Base-by-base conservation (phyloP, 2,797 vertebrate genomes). In the Brachyalestes nurse region DNA sequence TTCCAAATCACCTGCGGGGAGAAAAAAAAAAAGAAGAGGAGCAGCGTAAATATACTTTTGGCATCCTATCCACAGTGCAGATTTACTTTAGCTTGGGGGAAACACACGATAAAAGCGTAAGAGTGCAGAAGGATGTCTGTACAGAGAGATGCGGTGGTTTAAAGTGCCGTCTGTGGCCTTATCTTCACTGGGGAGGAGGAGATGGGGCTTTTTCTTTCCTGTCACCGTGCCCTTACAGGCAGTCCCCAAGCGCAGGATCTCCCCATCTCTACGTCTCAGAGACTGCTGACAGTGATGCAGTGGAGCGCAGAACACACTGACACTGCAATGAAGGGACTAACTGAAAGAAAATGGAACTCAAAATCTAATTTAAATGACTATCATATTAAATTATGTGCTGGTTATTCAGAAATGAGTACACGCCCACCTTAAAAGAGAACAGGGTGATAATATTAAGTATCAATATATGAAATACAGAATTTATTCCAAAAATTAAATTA, bases 1-100 rank as follows among this genome's bases (percentile, higher is more conserved):
- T 73, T 73, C 53, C 53, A 73, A 73, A 58, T 73, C 38, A 21
- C 34, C 55, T 58, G 53, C 38, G 53, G 51, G 51, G 9, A 53
- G 40, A 47, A 12, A 47, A n/a, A n/a, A 13, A 55, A 8, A 72
- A 72, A 17, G 66, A 16, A 51, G 45, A 53, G 51, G n/a, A 57
- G 25, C 7, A 40, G 70, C 14, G n/a, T 38, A n/a, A 13, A 72
- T 55, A 38, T 72, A 57, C 21, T 42, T 58, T 42, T 21, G 45
- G 42, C 55, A 73, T 34, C 10, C 19, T 72, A 57, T 55, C 51
- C 19, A 53, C 47, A 21, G 25, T 58, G 51, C 53, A 21, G 25
- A 4, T n/a, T 6, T 5, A 57, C 3, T 53, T 53, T 72, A n/a
- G n/a, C n/a, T n/a, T n/a, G n/a, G 71, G 4, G 12, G 71, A 42